Evolutionary conservation across 2,797 vertebrate genomes (phyloP).

Genomic region (Podargus strigoides): DNA sequence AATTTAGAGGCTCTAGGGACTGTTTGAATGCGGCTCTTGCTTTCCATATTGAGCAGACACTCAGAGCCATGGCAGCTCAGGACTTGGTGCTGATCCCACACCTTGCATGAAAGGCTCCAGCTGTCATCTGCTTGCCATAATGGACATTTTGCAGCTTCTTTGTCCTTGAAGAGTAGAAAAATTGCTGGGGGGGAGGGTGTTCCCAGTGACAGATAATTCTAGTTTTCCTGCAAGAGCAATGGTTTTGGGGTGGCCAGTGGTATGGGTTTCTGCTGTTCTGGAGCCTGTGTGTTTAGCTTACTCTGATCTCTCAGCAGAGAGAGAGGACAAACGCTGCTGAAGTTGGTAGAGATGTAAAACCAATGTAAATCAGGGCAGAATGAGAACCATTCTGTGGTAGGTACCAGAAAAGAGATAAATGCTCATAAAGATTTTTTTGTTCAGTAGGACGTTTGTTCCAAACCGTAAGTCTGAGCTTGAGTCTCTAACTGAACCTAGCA

Average conservation of each 20-base stretch:
- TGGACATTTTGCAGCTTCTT: neutral
- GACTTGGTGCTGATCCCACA: neutral
- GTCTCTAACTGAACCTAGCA: neutral
- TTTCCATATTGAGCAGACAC: neutral
- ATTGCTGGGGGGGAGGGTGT: rapidly evolving
- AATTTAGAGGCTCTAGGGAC: neutral
- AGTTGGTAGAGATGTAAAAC: neutral
- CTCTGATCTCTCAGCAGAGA: neutral
- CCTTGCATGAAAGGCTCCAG: neutral
- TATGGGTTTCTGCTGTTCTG: neutral
- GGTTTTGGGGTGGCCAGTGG: neutral
- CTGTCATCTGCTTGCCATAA: neutral
- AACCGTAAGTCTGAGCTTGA: neutral
- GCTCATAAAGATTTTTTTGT: neutral
- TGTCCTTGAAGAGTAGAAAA: neutral
- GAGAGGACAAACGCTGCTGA: neutral
- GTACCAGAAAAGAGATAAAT: neutral
- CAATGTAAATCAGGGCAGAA: neutral
- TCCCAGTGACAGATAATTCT: neutral
- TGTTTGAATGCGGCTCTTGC: neutral
- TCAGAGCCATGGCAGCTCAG: neutral
- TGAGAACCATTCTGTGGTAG: neutral
- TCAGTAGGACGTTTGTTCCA: neutral
- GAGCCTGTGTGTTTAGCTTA: neutral
- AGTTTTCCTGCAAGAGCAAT: neutral